Conservation (phyloP, 1,140 invertebrate genomes). For the Acromyrmex charruanus region DNA sequence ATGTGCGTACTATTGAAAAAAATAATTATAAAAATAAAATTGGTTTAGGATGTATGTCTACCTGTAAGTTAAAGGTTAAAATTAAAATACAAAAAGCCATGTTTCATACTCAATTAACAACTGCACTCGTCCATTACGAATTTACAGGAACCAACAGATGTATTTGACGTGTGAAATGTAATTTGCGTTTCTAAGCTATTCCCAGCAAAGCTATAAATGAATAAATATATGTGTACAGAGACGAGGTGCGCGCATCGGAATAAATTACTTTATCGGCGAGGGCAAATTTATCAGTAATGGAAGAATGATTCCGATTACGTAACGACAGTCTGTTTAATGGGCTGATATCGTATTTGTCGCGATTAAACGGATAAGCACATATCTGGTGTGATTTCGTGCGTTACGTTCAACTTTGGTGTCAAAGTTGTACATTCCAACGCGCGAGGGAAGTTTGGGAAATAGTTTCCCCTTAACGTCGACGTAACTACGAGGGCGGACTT, state of each 20-base stretch:
- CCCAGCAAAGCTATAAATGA: slow-evolving; percentile 2
- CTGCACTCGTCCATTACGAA: background rate
- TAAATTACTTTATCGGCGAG: slow-evolving; percentile 23
- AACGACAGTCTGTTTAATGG: slow-evolving; percentile 59
- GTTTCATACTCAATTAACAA: background rate
- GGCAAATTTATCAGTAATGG: slow-evolving; percentile 57
- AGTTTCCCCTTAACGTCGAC: slow-evolving; percentile 21
- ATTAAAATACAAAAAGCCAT: background rate
- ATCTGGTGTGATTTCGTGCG: slow-evolving; percentile 58
- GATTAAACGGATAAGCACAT: slow-evolving; percentile 67
- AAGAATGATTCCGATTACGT: slow-evolving; percentile 64
- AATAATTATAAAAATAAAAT: too few relatives aligned
- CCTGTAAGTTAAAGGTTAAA: background rate
- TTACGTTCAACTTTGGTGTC: slow-evolving; percentile 42
- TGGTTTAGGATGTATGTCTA: too few relatives aligned
- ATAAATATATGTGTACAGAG: background rate
- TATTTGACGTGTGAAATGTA: slow-evolving; percentile 20
- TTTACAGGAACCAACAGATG: background rate
- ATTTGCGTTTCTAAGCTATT: slow-evolving; percentile 19
- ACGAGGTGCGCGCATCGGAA: background rate
- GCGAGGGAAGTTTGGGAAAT: slow-evolving; percentile 35
- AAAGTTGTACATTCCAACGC: slow-evolving; percentile 42
- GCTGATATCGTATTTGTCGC: slow-evolving; percentile 59
- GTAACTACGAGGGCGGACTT: slow-evolving; percentile 7
- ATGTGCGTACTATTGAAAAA: too few relatives aligned